Evolutionary conservation across 2,113 vertebrate species (phyloP).

Genomic region (Cygnus atratus): DNA sequence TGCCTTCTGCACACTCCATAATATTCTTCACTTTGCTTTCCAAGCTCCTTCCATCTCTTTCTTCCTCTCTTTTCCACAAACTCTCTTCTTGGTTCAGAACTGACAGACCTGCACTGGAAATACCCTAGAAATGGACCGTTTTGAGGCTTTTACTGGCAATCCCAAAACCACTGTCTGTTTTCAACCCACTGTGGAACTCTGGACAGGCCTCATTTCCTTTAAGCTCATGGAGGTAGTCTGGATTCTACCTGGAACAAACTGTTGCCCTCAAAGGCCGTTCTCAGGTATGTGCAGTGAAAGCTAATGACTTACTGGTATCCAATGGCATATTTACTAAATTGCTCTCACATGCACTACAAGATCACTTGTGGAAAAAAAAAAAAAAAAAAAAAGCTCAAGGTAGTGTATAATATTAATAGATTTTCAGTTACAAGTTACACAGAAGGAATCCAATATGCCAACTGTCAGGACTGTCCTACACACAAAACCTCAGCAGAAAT

Average conservation of each 20-base stretch:
- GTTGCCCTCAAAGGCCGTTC: background rate
- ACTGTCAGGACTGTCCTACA: conserved; percentile 6
- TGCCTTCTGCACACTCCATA: background rate
- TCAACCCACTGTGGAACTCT: background rate
- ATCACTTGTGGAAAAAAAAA: background rate
- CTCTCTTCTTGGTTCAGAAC: background rate
- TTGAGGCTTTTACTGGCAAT: background rate
- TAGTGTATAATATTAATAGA: background rate
- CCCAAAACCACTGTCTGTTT: background rate
- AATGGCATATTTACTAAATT: background rate
- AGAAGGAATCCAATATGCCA: background rate
- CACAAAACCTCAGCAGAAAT: background rate
- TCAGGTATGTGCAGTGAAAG: background rate
- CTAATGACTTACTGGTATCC: background rate
- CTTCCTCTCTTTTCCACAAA: background rate
- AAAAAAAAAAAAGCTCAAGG: background rate
- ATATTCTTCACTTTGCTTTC: background rate
- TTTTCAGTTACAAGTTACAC: background rate
- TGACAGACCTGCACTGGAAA: background rate
- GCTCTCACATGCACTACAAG: background rate
- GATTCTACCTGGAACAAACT: background rate
- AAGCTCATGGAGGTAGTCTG: background rate
- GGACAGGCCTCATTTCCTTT: background rate
- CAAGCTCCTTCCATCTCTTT: background rate
- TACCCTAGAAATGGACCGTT: background rate